These are phyloP conservation scores for Patella caerulea DNA, from an alignment of 2,888 invertebrate species.

Conservation along the genomic window DNA sequence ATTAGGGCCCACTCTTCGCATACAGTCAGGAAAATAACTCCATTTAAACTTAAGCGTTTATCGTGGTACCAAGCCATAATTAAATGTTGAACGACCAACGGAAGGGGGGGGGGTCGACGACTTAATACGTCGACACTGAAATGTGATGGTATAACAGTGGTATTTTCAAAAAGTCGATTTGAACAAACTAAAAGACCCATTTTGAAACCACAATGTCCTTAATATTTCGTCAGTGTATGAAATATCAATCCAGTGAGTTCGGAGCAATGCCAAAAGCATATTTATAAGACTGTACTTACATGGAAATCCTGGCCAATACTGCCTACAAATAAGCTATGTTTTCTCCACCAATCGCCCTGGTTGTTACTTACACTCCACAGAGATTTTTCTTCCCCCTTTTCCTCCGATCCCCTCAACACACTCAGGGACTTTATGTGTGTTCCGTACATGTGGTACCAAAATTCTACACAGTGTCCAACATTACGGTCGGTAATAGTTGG, in stretches of 20 bases:
- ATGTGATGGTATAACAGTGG: neutral
- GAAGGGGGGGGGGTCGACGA: too few species aligned
- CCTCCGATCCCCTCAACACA: constrained; percentile 20
- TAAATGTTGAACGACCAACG: too few species aligned
- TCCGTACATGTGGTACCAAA: constrained; percentile 57
- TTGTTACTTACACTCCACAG: constrained; percentile 33
- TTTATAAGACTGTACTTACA: constrained; percentile 16
- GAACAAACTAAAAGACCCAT: too few species aligned
- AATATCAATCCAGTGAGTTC: neutral
- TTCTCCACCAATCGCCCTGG: constrained; percentile 37
- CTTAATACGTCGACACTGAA: too few species aligned
- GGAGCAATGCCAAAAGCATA: neutral
- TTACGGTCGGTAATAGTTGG: constrained; percentile 32
- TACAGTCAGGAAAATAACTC: too few species aligned
- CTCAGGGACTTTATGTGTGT: constrained; percentile 30
- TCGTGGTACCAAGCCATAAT: too few species aligned
- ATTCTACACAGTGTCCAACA: constrained; percentile 45
- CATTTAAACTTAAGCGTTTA: too few species aligned
- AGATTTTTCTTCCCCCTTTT: constrained; percentile 20
- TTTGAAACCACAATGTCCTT: neutral
- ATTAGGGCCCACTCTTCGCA: too few species aligned
- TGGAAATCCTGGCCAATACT: constrained; percentile 28
- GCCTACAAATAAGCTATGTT: constrained; percentile 18
- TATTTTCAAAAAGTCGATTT: neutral
- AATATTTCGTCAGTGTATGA: neutral